Base-by-base conservation (phyloP, 2,888 invertebrate genomes). In the Sminthurinus aureus region DNA sequence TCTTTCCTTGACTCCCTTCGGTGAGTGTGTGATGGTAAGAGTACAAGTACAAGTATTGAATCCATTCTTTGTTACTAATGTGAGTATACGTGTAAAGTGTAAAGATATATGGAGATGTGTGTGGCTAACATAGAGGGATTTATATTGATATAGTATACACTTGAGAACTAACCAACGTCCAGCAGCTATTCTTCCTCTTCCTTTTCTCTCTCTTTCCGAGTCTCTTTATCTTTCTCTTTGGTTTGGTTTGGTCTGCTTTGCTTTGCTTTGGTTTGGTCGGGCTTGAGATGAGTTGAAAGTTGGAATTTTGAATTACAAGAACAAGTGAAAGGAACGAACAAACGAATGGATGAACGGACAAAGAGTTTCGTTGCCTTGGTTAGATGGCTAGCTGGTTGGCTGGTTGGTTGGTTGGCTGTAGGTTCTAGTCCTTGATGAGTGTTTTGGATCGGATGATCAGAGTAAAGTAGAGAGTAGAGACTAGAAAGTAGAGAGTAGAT, bases 91-190 rank as follows among this genome's bases (percentile, higher is more conserved):
- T 58, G 58, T 38, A 38, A 38, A 38, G 38, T 38, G 38, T 38
- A 38, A 1, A 38, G 38, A 38, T n/a, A 6, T 38, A 38, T 6
- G 6, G 38, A 38, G 38, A 38, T 38, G 38, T 38, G 38, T 38
- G 38, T 38, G 38, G 1, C 3, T 38, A 4, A 38, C 38, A 38
- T 38, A 38, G 3, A 38, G 38, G 38, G 38, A 38, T 38, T 38
- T 38, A 38, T 38, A 38, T 38, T 38, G 38, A 38, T 38, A 38
- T 38, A 58, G 58, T 58, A 58, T 71, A 71, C 71, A 71, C 71
- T 71, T 71, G 71, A 71, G 71, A 71, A 71, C 71, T 71, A 71
- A 71, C 71, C 71, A 71, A 71, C 71, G 71, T 71, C 71, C 71
- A 71, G 71, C 38, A 38, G 38, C 38, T 38, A 38, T 38, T 38